These are phyloP conservation scores for Saccopteryx leptura DNA, from an alignment of 2,113 vertebrate species.

Conservation along the genomic window DNA sequence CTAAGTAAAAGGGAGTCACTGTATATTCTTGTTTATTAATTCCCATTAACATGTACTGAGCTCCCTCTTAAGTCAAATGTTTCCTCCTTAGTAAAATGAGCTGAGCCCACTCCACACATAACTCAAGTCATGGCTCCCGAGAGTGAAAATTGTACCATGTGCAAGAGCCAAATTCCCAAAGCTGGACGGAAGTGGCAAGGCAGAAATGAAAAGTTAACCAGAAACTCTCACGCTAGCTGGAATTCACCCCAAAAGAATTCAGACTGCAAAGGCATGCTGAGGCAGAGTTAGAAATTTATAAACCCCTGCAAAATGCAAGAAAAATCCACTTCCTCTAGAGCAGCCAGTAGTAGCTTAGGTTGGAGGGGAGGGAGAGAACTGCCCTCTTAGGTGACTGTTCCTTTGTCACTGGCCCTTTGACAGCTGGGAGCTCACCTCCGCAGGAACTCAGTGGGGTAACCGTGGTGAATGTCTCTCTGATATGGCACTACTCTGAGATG, in stretches of 20 bases:
- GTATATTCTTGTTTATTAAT: neutral
- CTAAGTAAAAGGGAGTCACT: neutral
- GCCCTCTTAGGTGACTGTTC: rapidly evolving
- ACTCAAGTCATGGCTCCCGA: neutral
- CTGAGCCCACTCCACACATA: too few species aligned
- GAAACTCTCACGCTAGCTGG: neutral
- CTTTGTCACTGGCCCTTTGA: neutral
- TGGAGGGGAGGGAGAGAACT: neutral
- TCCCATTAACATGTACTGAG: neutral
- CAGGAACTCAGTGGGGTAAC: too few species aligned
- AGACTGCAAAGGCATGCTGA: neutral
- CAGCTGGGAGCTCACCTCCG: rapidly evolving
- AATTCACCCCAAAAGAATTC: neutral
- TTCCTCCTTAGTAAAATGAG: neutral
- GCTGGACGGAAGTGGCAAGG: neutral
- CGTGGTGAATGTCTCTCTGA: neutral
- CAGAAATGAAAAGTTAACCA: neutral
- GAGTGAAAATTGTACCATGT: neutral
- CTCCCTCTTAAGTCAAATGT: neutral
- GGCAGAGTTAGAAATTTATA: neutral
- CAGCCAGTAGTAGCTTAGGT: neutral
- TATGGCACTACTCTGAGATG: neutral
- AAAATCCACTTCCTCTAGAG: neutral
- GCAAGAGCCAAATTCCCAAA: neutral
- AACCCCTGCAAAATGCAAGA: neutral